Evolutionary conservation across 2,888 invertebrate genomes (phyloP).

Genomic region (Ophraella communa): DNA sequence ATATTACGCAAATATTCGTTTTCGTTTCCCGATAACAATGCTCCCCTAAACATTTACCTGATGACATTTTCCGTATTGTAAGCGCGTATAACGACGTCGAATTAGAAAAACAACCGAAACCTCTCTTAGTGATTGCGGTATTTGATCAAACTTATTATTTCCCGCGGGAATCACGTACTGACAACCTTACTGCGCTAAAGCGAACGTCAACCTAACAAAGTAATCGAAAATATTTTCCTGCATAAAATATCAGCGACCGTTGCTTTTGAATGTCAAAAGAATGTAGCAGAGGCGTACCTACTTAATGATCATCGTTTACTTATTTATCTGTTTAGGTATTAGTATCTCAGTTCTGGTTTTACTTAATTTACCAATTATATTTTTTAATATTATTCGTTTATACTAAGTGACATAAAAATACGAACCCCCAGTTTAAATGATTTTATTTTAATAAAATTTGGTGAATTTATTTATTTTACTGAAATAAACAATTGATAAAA

Average conservation of each 20-base stretch:
- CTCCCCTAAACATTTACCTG: background rate
- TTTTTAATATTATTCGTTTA: too few species aligned
- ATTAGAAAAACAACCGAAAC: conserved; percentile 27
- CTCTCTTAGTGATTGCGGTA: conserved; percentile 34
- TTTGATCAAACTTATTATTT: conserved; percentile 44
- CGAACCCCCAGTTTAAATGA: too few species aligned
- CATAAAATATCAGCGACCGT: conserved; percentile 33
- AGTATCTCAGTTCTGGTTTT: too few species aligned
- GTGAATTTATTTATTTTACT: too few species aligned
- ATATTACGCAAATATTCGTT: too few species aligned
- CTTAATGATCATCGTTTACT: too few species aligned
- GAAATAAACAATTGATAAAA: too few species aligned
- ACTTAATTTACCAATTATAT: too few species aligned
- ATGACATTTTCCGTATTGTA: background rate
- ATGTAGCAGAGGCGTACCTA: conserved; percentile 22
- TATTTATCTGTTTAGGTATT: too few species aligned
- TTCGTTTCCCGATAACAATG: background rate
- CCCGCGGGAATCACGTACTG: conserved; percentile 36
- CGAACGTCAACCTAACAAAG: conserved; percentile 38
- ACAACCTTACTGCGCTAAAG: conserved; percentile 24
- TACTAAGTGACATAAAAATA: too few species aligned
- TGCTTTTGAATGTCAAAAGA: conserved; percentile 36
- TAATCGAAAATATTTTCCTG: conserved; percentile 45
- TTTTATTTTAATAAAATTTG: too few species aligned
- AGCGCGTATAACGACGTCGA: conserved; percentile 9